Evolutionary conservation across 2,888 invertebrate species (phyloP).

Genomic region (Sesia apiformis): DNA sequence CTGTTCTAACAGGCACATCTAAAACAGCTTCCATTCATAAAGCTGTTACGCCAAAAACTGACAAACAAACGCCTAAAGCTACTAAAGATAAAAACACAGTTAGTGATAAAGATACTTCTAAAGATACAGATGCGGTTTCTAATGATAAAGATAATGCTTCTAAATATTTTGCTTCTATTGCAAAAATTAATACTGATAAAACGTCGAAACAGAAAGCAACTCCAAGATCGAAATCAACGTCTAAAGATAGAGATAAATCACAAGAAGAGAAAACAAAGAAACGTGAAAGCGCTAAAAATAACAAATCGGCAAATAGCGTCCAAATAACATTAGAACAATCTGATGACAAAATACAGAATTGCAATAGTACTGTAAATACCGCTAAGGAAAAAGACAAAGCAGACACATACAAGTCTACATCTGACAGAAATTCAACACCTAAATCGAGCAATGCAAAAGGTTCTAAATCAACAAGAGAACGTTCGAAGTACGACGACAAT

Average conservation of each 20-base stretch:
- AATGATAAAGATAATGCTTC: no score
- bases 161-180: no score
- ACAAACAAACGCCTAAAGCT: not conserved
- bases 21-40: slow-evolving; percentile 8
- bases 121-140: not conserved
- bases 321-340: slow-evolving; percentile 11
- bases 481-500: slow-evolving; percentile 40
- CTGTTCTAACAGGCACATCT: not conserved
- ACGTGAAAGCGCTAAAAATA: slow-evolving; percentile 31
- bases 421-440: slow-evolving; percentile 13
- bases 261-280: slow-evolving; percentile 20
- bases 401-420: not conserved
- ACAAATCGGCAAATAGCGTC: slow-evolving; percentile 17
- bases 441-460: slow-evolving; percentile 6
- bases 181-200: not conserved
- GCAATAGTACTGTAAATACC: slow-evolving; percentile 1
- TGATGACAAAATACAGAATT: not conserved
- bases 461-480: slow-evolving; percentile 28
- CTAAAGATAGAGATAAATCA: slow-evolving; percentile 16
- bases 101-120: not conserved
- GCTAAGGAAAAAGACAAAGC: not conserved
- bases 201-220: not conserved
- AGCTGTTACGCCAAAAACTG: slow-evolving; percentile 6
- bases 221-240: slow-evolving; percentile 2
- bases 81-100: not conserved